These are phyloP conservation scores for Parazoanthus atlanticus DNA, from an alignment of 92 coral and sea anemone genomes.

Conservation along the genomic window DNA sequence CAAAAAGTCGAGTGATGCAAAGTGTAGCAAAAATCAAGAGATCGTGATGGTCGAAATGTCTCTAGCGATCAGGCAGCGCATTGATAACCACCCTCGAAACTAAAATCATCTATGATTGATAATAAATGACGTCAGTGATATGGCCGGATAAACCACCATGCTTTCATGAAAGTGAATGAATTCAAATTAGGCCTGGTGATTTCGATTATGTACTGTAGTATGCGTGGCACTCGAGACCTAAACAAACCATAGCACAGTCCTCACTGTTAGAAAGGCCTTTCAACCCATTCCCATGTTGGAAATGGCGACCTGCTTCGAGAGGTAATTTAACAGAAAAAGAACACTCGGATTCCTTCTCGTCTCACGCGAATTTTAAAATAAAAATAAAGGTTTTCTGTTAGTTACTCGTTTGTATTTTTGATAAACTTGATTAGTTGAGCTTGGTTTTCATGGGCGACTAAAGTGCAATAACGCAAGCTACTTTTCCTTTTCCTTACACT, in stretches of 20 bases:
- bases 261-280: not conserved
- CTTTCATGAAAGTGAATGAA: no score
- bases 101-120: no score
- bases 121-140: no score
- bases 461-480: no score
- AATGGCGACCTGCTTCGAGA: not conserved
- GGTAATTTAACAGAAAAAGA: not conserved
- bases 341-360: not conserved
- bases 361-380: not conserved
- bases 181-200: no score
- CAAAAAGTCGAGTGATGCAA: not conserved
- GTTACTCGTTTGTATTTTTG: not conserved
- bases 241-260: not conserved
- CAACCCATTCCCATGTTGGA: not conserved
- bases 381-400: not conserved
- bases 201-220: no score
- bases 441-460: no score
- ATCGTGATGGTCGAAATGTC: not conserved
- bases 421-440: not conserved
- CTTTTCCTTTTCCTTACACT: no score
- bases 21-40: not conserved
- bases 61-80: not conserved
- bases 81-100: not conserved
- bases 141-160: no score
- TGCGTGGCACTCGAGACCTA: no score